A percentile compares a stretch with the other conserved stretches of the same genome.
Evolutionary conservation across 2,888 invertebrate species (phyloP).

Genomic region (Cosmorhoe ocellata): DNA sequence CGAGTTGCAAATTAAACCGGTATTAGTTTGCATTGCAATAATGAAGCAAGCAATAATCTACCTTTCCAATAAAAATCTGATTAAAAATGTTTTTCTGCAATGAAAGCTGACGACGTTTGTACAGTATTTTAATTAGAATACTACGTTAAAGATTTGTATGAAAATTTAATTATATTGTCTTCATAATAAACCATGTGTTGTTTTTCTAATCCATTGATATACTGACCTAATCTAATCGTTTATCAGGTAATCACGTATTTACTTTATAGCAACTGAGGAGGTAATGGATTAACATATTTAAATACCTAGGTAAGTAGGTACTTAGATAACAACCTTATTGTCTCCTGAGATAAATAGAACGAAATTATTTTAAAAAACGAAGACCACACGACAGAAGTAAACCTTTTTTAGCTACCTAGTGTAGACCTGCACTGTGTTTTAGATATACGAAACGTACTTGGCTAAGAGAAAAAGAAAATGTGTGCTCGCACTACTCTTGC

Average conservation of each 20-base stretch:
- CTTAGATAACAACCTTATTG: no score
- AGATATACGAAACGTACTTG: no score
- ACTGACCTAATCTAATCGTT: neutral
- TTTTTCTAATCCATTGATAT: slow-evolving; percentile 35
- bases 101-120: slow-evolving; percentile 75
- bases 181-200: slow-evolving; percentile 69
- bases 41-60: slow-evolving; percentile 30
- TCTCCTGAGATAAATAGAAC: no score
- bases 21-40: slow-evolving; percentile 31
- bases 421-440: no score
- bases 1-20: slow-evolving; percentile 53
- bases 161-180: slow-evolving; percentile 86
- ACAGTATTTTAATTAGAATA: slow-evolving; percentile 91
- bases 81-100: slow-evolving; percentile 65
- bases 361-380: no score
- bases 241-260: neutral
- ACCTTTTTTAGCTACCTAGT: no score
- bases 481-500: no score
- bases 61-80: slow-evolving; percentile 36
- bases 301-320: no score
- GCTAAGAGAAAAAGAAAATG: no score
- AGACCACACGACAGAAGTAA: no score
- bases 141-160: slow-evolving; percentile 91
- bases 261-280: no score
- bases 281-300: no score